These are phyloP conservation scores for Psettodes erumei DNA, from an alignment of 2,113 vertebrate species.

Conservation along the genomic window DNA sequence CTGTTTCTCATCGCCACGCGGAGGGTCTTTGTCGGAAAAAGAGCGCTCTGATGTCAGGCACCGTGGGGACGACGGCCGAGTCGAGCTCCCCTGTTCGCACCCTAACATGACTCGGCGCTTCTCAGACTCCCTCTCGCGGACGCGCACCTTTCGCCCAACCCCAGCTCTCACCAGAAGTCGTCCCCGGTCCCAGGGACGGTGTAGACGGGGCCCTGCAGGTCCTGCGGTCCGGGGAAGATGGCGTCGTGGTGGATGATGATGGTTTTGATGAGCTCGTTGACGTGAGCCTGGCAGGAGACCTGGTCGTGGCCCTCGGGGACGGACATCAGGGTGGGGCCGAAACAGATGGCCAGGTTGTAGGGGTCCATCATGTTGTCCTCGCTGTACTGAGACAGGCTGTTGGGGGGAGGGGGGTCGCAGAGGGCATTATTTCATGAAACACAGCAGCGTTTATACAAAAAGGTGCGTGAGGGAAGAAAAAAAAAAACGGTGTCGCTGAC, in stretches of 20 bases:
- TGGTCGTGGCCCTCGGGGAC: conserved; percentile 96
- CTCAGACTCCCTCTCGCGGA: not conserved
- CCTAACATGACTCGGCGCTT: not conserved
- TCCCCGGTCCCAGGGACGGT: conserved; percentile 87
- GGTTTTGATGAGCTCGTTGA: conserved; percentile 98
- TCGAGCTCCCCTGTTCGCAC: too few relatives aligned
- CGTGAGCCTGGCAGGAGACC: conserved; percentile 97
- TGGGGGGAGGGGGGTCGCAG: conserved; percentile 27
- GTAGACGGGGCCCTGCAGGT: conserved; percentile 93
- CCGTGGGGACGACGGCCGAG: too few relatives aligned
- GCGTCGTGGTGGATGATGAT: conserved; percentile 97
- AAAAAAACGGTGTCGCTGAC: too few relatives aligned
- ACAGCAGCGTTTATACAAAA: too few relatives aligned
- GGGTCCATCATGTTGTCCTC: conserved; percentile 99
- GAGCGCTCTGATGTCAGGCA: too few relatives aligned
- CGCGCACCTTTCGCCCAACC: not conserved
- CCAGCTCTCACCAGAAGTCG: conserved; percentile 90
- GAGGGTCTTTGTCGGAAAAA: too few relatives aligned
- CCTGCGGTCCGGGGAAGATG: conserved; percentile 90
- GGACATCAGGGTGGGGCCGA: conserved; percentile 97
- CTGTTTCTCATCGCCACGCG: too few relatives aligned
- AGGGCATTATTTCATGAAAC: conserved; percentile 12
- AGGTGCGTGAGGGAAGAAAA: too few relatives aligned
- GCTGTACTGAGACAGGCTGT: conserved; percentile 98
- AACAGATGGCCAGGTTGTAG: conserved; percentile 99